Percentiles rank a stretch among this genome's conserved stretches.
phyloP scores from a whole-genome alignment of 2,797 vertebrate genomes.

The Ataeniobius toweri region DNA sequence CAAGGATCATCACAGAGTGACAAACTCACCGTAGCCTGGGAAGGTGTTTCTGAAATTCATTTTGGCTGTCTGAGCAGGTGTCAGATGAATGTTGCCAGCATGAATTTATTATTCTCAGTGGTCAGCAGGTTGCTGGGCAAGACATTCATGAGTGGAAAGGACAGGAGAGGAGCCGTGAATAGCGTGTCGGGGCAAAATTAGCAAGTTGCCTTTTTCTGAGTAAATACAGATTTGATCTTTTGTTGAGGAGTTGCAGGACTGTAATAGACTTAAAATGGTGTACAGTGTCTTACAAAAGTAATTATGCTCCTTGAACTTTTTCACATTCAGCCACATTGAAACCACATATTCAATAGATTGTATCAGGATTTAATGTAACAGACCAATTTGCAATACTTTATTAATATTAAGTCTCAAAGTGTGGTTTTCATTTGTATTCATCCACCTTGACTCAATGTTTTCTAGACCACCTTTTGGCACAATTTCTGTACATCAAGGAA shows the following conservation, averaged over 20 bases:
- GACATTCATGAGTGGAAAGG: conserved; percentile 15
- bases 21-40: conserved; percentile 49
- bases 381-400: background rate
- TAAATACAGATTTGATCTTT: conserved; percentile 39
- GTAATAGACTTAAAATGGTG: too few species aligned
- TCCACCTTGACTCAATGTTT: background rate
- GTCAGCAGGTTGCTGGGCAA: conserved; percentile 40
- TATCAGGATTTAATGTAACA: background rate
- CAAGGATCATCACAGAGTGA: conserved; percentile 59
- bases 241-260: too few species aligned
- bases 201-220: conserved; percentile 36
- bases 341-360: background rate
- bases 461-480: background rate
- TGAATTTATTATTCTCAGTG: conserved; percentile 58
- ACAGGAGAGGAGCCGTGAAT: conserved; percentile 16
- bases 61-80: conserved; percentile 52
- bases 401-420: background rate
- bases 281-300: background rate
- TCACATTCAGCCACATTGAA: background rate
- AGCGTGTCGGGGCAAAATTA: conserved; percentile 17
- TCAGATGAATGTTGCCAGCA: conserved; percentile 46
- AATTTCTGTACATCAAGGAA: background rate
- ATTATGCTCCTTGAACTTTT: background rate
- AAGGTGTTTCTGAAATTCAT: conserved; percentile 68
- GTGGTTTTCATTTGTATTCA: background rate